These are phyloP conservation scores for Malthinus seriepunctatus DNA, from an alignment of 2,888 invertebrate species.

Conservation along the genomic window DNA sequence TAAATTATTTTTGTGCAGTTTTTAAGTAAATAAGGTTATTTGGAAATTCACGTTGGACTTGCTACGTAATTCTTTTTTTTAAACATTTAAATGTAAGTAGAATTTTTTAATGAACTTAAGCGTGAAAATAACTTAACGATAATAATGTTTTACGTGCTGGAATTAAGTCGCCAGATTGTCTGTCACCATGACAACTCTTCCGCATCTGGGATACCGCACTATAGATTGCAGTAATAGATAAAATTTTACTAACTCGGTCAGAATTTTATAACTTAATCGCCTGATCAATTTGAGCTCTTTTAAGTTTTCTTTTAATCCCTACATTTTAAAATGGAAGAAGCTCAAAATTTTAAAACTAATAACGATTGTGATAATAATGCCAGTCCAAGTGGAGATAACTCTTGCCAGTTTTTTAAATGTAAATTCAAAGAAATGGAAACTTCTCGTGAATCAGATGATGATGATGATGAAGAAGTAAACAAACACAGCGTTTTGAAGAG, in stretches of 20 bases:
- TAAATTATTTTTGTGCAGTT: not conserved
- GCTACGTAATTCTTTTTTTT: too few species aligned
- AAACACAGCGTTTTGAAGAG: constrained; percentile 38
- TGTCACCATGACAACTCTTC: constrained; percentile 51
- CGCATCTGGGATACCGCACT: constrained; percentile 32
- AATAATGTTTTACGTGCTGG: constrained; percentile 4
- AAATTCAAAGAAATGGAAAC: constrained; percentile 37
- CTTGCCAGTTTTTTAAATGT: constrained; percentile 44
- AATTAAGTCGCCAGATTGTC: constrained; percentile 47
- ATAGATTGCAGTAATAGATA: constrained; percentile 23
- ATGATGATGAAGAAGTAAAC: constrained; percentile 22
- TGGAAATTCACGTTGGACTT: too few species aligned
- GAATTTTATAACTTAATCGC: too few species aligned
- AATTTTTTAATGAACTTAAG: too few species aligned
- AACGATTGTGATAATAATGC: constrained; percentile 29
- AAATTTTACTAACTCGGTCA: not conserved
- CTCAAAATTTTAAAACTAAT: constrained; percentile 17
- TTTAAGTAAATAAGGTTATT: too few species aligned
- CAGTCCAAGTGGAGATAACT: constrained; percentile 33
- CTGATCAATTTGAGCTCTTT: too few species aligned
- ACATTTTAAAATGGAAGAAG: constrained; percentile 13
- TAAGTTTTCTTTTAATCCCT: not conserved
- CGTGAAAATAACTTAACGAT: too few species aligned
- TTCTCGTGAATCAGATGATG: constrained; percentile 15
- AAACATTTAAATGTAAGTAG: too few species aligned